Evolutionary conservation across 2,113 vertebrate species (phyloP), one percentile per base, ranked within the genome.

Genomic region (Phoenicopterus ruber): DNA sequence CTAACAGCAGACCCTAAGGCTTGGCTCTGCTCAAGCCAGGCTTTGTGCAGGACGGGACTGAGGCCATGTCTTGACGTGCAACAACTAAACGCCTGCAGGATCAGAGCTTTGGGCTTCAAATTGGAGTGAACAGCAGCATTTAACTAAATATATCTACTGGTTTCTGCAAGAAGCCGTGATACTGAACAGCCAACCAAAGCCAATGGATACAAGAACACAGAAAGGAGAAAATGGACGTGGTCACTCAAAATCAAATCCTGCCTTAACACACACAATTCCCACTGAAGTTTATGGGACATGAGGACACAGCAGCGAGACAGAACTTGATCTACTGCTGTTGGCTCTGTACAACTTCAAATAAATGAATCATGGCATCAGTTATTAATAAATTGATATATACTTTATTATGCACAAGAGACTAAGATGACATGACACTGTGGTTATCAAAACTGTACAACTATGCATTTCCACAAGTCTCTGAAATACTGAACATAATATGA

Each of bases 351-450:
- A 91, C 28, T 83, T 72, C 34, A 80, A 89, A 89, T 46, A 94
- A 96, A 94, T 57, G 17, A 95, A 74, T 28, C 47, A 87, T 10
- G 0, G 36, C 18, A 55, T 28, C 54, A 73, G 2, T 90, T 94
- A 79, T 95, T 97, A 97, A 97, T 98, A 98, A 97, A 96, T 32
- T 73, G 97, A 97, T 98, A 98, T 98, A 98, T 97, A 96, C 92
- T 98, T 98, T 98, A 98, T 98, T 98, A 98, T 91, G 97, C 98
- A 98, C 97, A 98, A 96, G 97, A 98, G 97, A 97, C 93, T 83
- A 97, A 96, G 97, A 96, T 96, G 97, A 98, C 97, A 98, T 92
- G 96, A 97, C 95, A 97, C 93, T 93, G 97, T 97, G 96, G 96
- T 98, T 98, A 98, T 98, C 96, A 98, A 98, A 98, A 98, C 96